Conservation (phyloP, 2,888 invertebrate species). For the Frankliniella fusca region DNA sequence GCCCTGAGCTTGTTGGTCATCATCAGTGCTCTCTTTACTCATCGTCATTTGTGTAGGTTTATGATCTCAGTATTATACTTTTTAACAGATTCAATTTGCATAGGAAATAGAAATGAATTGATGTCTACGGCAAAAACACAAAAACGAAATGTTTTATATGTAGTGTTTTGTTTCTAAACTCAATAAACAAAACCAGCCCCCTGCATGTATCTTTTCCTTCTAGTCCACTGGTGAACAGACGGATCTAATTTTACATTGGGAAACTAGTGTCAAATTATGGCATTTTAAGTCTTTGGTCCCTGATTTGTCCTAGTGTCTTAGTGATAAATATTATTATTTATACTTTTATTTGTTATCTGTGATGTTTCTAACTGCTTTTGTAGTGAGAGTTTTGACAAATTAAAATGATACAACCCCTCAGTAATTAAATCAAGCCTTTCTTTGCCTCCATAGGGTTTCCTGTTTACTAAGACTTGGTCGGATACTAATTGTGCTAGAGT, state of each 20-base stretch:
- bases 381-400: conserved; percentile 1
- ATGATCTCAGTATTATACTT: conserved; percentile 16
- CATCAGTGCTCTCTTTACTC: neutral
- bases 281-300: neutral
- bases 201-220: neutral
- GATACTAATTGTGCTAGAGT: too few species aligned
- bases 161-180: neutral
- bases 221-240: neutral
- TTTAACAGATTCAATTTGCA: neutral
- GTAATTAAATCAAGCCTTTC: too few species aligned
- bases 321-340: neutral
- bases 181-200: neutral
- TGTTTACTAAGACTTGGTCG: too few species aligned
- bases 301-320: neutral
- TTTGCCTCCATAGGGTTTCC: too few species aligned
- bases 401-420: neutral
- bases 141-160: neutral
- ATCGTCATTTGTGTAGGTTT: neutral
- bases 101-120: neutral
- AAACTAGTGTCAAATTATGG: neutral
- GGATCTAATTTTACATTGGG: neutral
- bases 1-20: neutral
- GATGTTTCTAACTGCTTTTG: conserved; percentile 1
- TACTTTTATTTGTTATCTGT: neutral
- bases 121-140: neutral